These are phyloP conservation scores for Ornithoptera alexandrae DNA, from an alignment of 2,888 invertebrate genomes.

Conservation along the genomic window DNA sequence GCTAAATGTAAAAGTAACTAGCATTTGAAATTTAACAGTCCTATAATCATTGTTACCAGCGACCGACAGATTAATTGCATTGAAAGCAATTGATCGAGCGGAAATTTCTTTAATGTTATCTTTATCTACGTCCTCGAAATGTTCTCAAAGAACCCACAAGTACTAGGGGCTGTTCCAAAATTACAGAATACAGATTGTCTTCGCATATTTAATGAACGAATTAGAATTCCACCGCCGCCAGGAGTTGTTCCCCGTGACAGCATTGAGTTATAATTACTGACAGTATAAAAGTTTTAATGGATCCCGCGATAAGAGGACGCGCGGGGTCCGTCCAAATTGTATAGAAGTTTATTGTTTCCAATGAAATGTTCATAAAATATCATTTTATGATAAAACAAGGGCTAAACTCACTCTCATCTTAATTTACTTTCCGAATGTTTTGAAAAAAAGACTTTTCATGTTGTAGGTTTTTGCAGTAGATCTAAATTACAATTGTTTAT, in stretches of 20 bases:
- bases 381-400: not conserved
- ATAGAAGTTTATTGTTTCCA: not conserved
- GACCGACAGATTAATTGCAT: no score
- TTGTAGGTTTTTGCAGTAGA: not conserved
- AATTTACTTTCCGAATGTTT: not conserved
- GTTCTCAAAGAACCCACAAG: not conserved
- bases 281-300: conserved; percentile 64
- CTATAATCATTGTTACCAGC: no score
- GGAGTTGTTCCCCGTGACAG: conserved; percentile 46
- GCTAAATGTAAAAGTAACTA: no score
- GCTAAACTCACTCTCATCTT: not conserved
- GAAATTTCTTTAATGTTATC: no score
- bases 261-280: conserved; percentile 67
- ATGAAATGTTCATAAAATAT: conserved; percentile 5
- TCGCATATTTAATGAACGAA: conserved; percentile 43
- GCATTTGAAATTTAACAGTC: no score
- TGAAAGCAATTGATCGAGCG: no score
- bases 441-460: not conserved
- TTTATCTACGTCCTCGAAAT: not conserved
- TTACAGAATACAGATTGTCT: conserved; percentile 31
- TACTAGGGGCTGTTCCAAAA: no score
- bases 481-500: not conserved
- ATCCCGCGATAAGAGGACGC: conserved; percentile 53
- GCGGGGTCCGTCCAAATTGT: conserved; percentile 9
- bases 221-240: conserved; percentile 40